Percentiles rank a stretch among this genome's conserved stretches.
These are phyloP conservation scores for Drosophila carrolli DNA, from an alignment of 1,140 invertebrate genomes.

Conservation along the genomic window DNA sequence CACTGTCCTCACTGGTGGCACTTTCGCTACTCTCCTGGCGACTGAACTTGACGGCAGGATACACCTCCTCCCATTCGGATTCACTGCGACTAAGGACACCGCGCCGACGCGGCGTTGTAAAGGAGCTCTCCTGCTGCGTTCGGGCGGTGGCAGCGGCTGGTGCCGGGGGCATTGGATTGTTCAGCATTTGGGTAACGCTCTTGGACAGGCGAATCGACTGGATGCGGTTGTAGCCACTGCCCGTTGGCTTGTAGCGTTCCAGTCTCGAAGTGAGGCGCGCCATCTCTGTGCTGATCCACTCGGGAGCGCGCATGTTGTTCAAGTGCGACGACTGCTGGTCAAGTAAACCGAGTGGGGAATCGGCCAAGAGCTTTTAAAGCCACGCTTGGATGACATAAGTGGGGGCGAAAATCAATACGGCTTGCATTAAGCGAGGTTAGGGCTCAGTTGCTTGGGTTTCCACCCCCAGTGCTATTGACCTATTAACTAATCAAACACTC, in stretches of 20 bases:
- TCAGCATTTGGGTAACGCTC: slow-evolving; percentile 80
- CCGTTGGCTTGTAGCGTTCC: slow-evolving; percentile 74
- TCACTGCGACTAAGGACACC: slow-evolving; percentile 76
- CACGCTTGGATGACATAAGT: slow-evolving; percentile 44
- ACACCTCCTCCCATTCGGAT: slow-evolving; percentile 78
- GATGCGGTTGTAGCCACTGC: slow-evolving; percentile 78
- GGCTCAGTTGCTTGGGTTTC: slow-evolving; percentile 47
- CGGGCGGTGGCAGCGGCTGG: slow-evolving; percentile 11
- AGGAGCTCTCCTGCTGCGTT: slow-evolving; percentile 48
- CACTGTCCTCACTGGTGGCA: slow-evolving; percentile 42
- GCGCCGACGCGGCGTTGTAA: slow-evolving; percentile 45
- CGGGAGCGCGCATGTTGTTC: slow-evolving; percentile 66
- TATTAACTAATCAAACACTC: slow-evolving; percentile 57
- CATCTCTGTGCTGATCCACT: slow-evolving; percentile 80
- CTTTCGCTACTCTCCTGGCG: slow-evolving; percentile 59
- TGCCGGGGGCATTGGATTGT: slow-evolving; percentile 67
- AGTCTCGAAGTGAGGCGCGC: slow-evolving; percentile 67
- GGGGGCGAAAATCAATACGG: slow-evolving; percentile 53
- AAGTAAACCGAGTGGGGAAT: slow-evolving; percentile 53
- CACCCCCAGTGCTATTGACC: slow-evolving; percentile 58
- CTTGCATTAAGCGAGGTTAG: slow-evolving; percentile 54
- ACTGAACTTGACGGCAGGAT: slow-evolving; percentile 67
- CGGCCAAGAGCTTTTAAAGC: slow-evolving; percentile 59
- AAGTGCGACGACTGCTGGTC: slow-evolving; percentile 19
- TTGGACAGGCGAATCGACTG: slow-evolving; percentile 77